Evolutionary conservation across 2,888 invertebrate species (phyloP), one percentile per base, ranked within the genome.

Genomic region (Gonocerus acuteangulatus): DNA sequence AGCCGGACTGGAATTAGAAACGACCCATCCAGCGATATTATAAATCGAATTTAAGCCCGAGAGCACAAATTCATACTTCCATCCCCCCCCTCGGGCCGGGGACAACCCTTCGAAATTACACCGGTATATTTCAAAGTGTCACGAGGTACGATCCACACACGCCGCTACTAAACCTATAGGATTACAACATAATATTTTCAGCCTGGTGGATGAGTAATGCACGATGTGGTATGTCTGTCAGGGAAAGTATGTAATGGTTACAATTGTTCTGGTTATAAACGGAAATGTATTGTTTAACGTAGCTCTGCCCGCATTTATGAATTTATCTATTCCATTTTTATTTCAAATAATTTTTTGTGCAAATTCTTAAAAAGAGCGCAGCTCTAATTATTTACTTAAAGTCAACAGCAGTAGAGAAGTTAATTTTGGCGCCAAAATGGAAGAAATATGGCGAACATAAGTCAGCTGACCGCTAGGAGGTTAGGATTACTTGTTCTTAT

Each of bases 101-200:
- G n/a, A 11, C 32, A 48, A 48, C 27, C 48, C 48, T 48, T 48
- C 16, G 23, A 48, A 27, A 48, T 48, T 48, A 45, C 22, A 9
- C 42, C 27, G 9, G 48, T 62, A 52, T 62, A 44, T 61, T 45
- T 47, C 36, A 56, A 39, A 22, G 36, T n/a, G 44, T 42, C 22
- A 39, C 7, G 27, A 27, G 27, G 27, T 27, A n/a, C 27, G 27
- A 27, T 27, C 27, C 27, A 9, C 27, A 27, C 9, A 27, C 9
- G 27, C 27, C 4, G 27, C 27, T 22, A 6, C 22, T n/a, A 27
- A 58, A 58, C 57, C 64, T 61, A 64, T 65, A 65, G 65, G 65
- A 65, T 65, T 65, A 65, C 62, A 65, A 65, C 60, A 65, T 65
- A 62, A 65, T 65, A 62, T 65, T 65, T 65, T 60, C 60, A 47